These are phyloP conservation scores for Hydrophis major DNA, from an alignment of 2,797 vertebrate species.

Conservation along the genomic window DNA sequence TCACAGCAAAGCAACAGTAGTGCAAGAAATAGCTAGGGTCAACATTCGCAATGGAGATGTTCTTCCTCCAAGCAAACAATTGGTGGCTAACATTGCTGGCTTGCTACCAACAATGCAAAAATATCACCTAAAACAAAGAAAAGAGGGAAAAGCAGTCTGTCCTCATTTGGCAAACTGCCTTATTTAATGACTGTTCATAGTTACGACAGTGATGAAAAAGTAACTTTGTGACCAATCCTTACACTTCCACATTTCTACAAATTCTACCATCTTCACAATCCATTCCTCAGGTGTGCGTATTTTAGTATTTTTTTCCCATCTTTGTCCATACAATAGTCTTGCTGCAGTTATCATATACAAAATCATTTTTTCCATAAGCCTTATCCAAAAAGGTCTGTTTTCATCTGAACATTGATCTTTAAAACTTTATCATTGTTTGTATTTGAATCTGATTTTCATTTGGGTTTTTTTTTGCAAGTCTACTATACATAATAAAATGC, in stretches of 20 bases:
- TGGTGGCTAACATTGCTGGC: not conserved
- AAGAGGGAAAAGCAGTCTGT: not conserved
- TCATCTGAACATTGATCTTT: not conserved
- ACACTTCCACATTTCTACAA: not conserved
- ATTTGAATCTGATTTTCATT: not conserved
- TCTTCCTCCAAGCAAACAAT: not conserved
- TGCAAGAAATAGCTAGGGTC: not conserved
- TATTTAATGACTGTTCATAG: not conserved
- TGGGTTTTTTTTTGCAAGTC: not conserved
- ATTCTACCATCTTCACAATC: not conserved
- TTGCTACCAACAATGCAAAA: not conserved
- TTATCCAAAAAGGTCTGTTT: not conserved
- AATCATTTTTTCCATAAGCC: not conserved
- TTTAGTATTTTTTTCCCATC: not conserved
- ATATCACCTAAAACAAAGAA: not conserved
- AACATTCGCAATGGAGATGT: not conserved
- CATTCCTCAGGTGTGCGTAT: not conserved
- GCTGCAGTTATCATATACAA: not conserved
- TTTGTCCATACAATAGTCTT: not conserved
- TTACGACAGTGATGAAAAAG: not conserved
- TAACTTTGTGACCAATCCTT: not conserved
- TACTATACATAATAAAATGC: not conserved
- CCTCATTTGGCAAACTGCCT: not conserved
- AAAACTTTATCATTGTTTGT: not conserved
- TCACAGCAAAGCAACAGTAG: not conserved